A percentile compares a stretch with the other conserved stretches of the same genome.
These are phyloP conservation scores for Hypotaenidia okinawae DNA, from an alignment of 2,797 vertebrate species.

Conservation along the genomic window DNA sequence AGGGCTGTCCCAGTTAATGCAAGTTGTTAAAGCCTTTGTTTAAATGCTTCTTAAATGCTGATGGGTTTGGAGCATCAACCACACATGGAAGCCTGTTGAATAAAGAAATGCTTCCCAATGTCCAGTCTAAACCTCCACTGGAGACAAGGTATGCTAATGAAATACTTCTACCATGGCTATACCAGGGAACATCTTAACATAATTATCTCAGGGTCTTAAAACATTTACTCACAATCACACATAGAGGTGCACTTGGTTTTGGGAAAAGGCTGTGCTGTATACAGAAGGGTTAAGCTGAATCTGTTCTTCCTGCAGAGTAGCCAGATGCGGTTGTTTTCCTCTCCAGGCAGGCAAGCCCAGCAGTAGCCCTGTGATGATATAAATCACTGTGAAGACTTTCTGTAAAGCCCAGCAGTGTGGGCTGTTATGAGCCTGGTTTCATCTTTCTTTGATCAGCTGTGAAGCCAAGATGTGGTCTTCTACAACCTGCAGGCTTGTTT, in stretches of 20 bases:
- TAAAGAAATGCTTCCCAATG: no score
- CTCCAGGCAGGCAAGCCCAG: neutral
- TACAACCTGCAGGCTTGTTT: neutral
- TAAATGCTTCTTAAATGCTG: no score
- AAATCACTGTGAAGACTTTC: neutral
- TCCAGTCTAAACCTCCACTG: no score
- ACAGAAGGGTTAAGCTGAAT: neutral
- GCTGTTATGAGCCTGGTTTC: neutral
- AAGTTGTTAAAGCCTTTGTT: no score
- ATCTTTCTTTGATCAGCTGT: neutral
- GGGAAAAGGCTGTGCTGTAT: neutral
- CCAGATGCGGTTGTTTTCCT: neutral
- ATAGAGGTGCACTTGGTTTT: neutral
- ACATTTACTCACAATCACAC: neutral
- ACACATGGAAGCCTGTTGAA: no score
- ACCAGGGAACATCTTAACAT: neutral
- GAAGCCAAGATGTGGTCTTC: neutral
- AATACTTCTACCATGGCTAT: neutral
- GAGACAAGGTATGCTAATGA: neutral
- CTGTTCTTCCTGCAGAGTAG: neutral
- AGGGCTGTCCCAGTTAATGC: no score
- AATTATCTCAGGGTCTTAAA: neutral
- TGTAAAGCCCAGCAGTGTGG: neutral
- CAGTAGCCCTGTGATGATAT: neutral
- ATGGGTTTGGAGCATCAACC: no score